Conservation (phyloP, 2,888 invertebrate species). For the Apoda limacodes region DNA sequence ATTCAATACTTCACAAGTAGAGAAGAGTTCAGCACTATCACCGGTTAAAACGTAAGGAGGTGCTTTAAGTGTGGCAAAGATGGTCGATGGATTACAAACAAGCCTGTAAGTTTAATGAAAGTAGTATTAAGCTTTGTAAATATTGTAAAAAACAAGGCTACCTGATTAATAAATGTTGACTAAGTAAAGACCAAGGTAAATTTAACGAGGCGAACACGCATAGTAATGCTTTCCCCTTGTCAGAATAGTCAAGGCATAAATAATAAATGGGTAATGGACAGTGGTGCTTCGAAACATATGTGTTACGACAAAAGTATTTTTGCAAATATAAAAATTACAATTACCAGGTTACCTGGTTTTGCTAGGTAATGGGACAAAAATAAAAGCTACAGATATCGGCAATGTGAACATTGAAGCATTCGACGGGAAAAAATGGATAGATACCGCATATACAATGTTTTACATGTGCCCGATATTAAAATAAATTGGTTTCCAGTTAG, state of each 20-base stretch:
- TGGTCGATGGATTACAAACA: background rate
- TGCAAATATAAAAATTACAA: background rate
- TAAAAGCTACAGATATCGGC: too few species aligned
- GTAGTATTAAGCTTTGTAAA: background rate
- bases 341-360: background rate
- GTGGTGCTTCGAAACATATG: background rate
- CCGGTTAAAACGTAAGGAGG: background rate
- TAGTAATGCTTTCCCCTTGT: background rate
- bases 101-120: background rate
- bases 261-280: background rate
- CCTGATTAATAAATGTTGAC: background rate
- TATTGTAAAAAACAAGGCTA: background rate
- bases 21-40: too few species aligned
- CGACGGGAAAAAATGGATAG: background rate
- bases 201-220: background rate
- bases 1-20: too few species aligned
- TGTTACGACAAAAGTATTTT: background rate
- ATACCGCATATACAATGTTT: background rate
- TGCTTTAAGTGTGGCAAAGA: background rate
- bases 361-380: background rate
- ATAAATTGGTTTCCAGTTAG: background rate
- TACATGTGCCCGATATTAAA: background rate
- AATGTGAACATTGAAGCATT: background rate
- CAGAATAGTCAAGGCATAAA: background rate
- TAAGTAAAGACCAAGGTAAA: background rate